Conservation (phyloP, 2,113 vertebrate species). For the Paradoxurus hermaphroditus region DNA sequence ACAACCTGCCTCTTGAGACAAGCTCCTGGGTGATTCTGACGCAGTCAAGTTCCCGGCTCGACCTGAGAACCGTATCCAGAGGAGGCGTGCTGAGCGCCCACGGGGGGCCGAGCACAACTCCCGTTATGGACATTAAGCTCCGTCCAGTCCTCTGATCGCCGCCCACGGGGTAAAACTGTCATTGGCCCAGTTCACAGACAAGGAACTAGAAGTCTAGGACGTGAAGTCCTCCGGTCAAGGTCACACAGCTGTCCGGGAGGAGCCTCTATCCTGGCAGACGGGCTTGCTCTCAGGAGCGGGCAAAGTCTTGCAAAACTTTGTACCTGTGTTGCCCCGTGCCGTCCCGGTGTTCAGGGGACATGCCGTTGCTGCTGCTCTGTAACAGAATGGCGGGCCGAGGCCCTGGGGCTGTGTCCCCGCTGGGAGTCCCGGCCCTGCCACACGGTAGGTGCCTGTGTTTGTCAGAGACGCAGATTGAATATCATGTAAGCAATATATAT, state of each 20-base stretch:
- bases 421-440: no score
- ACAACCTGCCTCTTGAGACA: no score
- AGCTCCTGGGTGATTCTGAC: not conserved
- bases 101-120: not conserved
- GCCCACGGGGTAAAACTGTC: rapidly evolving
- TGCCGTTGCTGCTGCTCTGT: rapidly evolving
- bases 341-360: no score
- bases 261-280: not conserved
- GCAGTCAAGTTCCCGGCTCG: rapidly evolving
- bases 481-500: rapidly evolving
- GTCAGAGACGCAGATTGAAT: not conserved
- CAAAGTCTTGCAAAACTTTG: no score
- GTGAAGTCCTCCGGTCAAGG: not conserved
- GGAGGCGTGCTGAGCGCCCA: rapidly evolving
- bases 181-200: not conserved
- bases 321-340: not conserved
- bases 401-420: not conserved
- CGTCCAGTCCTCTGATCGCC: not conserved
- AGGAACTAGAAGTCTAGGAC: not conserved
- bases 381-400: not conserved
- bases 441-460: not conserved
- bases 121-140: not conserved
- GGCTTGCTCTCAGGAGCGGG: not conserved
- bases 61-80: rapidly evolving
- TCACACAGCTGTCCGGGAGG: not conserved